Base-by-base conservation (phyloP, 2,797 vertebrate genomes). In the Ispidina lecontei region DNA sequence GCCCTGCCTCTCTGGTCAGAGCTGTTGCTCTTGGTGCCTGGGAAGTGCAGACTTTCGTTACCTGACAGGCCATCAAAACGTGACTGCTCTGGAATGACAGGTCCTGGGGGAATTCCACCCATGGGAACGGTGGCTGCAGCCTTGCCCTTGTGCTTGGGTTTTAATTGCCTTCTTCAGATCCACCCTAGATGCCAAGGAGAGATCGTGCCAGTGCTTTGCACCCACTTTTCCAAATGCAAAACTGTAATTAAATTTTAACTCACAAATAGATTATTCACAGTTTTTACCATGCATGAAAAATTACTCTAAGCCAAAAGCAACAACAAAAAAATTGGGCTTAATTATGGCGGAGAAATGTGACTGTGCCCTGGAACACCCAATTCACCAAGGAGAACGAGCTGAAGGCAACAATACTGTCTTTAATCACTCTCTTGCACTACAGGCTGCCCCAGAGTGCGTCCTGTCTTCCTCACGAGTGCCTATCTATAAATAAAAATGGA, bases 401-500 rank as follows among this genome's bases (percentile, higher is more conserved):
- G 12, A 55, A 63, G 54, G 64, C 72, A 74, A 25, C n/a, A 70
- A 55, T 22, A 33, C 16, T 56, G 64, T n/a, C 44, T 84, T n/a
- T 79, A 79, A 59, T 72, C 25, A 18, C 13, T 21, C 23, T 28
- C 12, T 41, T 72, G 29, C 29, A 70, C 54, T 44, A 41, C 13
- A 39, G 21, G 49, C 46, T 80, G 69, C 62, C 69, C 49, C 16
- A 7, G 10, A 80, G 56, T 21, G 56, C 2, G 17, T 79, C 9
- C 65, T 55, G 60, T 67, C 77, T 85, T 80, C 76, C 68, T 58
- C 14, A 9, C 6, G 19, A 83, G 23, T 13, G 25, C 59, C 55
- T 75, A 35, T 37, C 85, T 90, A 78, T 78, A 91, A 94, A 84
- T 78, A 91, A 88, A 92, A 83, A 8, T 4, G 3, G 22, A 77